A percentile compares a stretch with the other conserved stretches of the same genome.
phyloP scores from a whole-genome alignment of 2,797 vertebrate species.

The Benthosema pterotum region DNA sequence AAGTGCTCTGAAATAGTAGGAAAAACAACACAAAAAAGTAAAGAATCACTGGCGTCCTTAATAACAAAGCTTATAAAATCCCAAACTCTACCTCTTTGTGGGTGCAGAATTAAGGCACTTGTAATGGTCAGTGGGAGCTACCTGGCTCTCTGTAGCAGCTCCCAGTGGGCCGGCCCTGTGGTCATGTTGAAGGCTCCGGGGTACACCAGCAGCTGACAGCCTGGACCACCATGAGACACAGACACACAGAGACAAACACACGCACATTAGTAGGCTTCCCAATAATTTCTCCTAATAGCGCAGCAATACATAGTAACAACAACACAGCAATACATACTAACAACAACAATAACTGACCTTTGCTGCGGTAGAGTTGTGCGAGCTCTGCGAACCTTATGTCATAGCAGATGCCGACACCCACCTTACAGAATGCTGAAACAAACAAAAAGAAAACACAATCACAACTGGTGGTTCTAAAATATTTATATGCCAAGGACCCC shows the following conservation, averaged over 20 bases:
- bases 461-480: too few relatives aligned
- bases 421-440: constrained; percentile 90
- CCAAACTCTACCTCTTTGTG: too few relatives aligned
- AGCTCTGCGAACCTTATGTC: constrained; percentile 96
- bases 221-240: constrained; percentile 61
- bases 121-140: constrained; percentile 66
- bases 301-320: too few relatives aligned
- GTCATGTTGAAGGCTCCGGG: constrained; percentile 98
- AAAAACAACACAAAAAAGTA: background rate
- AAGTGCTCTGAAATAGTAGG: constrained; percentile 80
- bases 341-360: constrained; percentile 73
- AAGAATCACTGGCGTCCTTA: too few relatives aligned
- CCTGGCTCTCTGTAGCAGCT: constrained; percentile 93
- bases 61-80: too few relatives aligned
- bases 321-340: too few relatives aligned
- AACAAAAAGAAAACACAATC: background rate
- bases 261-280: too few relatives aligned
- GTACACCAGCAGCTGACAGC: constrained; percentile 93
- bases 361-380: constrained; percentile 91
- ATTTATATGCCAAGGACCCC: too few relatives aligned
- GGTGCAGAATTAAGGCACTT: too few relatives aligned
- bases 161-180: constrained; percentile 98
- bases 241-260: too few relatives aligned
- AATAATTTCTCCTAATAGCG: too few relatives aligned
- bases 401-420: constrained; percentile 98